These are phyloP conservation scores for Agrenia bidenticulata DNA, from an alignment of 2,888 invertebrate species.

Conservation along the genomic window DNA sequence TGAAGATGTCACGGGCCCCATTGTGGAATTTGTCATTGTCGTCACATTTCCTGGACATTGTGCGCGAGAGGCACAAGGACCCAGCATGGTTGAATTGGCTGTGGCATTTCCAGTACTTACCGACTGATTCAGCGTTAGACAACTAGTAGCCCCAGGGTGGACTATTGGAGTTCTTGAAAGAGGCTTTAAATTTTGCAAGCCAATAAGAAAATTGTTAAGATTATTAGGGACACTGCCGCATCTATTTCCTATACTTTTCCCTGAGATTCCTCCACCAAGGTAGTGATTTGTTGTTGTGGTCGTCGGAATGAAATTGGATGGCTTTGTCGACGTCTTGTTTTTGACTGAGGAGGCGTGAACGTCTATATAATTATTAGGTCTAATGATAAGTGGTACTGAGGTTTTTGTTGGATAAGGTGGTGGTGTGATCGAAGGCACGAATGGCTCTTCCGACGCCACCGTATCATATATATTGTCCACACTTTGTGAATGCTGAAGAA, in stretches of 20 bases:
- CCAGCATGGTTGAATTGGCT: not conserved
- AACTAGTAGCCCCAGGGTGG: constrained; percentile 47
- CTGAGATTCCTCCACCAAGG: constrained; percentile 19
- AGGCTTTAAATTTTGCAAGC: constrained; percentile 52
- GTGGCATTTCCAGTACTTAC: not conserved
- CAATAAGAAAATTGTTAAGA: constrained; percentile 51
- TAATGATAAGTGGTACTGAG: constrained; percentile 55
- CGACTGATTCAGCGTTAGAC: constrained; percentile 29
- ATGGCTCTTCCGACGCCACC: constrained; percentile 49
- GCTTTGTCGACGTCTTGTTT: constrained; percentile 21
- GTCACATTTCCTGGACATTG: constrained; percentile 6
- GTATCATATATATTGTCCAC: constrained; percentile 53
- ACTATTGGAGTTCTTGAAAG: constrained; percentile 52
- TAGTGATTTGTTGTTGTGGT: constrained; percentile 9
- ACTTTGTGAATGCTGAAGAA: constrained; percentile 47
- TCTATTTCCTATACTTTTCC: constrained; percentile 36
- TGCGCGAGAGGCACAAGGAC: not conserved
- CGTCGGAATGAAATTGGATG: not conserved
- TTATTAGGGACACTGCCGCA: constrained; percentile 52
- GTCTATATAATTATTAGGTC: constrained; percentile 66
- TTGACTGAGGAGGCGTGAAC: constrained; percentile 60
- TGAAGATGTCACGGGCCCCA: constrained; percentile 3
- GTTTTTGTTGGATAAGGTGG: constrained; percentile 44
- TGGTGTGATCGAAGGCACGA: constrained; percentile 35
- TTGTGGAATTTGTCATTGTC: constrained; percentile 13